Conservation (phyloP, 2,888 invertebrate genomes). For the Cheilosia vernalis region DNA sequence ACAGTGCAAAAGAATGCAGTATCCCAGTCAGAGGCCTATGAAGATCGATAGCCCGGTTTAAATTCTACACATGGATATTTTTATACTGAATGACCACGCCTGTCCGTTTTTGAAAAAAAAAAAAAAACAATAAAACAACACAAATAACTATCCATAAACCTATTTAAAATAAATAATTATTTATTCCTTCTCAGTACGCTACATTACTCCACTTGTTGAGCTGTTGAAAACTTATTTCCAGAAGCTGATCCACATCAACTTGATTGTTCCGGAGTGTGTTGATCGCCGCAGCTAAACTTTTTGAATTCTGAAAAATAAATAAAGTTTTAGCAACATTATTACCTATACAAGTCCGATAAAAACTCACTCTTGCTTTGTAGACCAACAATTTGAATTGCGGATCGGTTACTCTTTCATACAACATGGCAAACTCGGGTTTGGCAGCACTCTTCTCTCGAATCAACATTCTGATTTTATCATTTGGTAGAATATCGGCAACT, state of each 20-base stretch:
- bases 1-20: too few relatives aligned
- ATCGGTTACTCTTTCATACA: slow-evolving; percentile 18
- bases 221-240: slow-evolving; percentile 29
- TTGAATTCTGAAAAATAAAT: slow-evolving; percentile 20
- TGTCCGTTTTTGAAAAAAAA: too few relatives aligned
- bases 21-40: too few relatives aligned
- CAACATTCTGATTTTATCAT: slow-evolving; percentile 34
- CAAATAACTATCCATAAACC: background rate
- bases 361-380: slow-evolving; percentile 57
- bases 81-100: too few relatives aligned
- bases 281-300: slow-evolving; percentile 17
- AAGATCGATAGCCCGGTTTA: too few relatives aligned
- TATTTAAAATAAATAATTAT: background rate
- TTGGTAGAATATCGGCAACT: slow-evolving; percentile 40
- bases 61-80: too few relatives aligned
- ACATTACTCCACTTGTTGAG: slow-evolving; percentile 33
- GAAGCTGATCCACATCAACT: slow-evolving; percentile 41
- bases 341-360: too few relatives aligned
- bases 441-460: slow-evolving; percentile 26
- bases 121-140: too few relatives aligned
- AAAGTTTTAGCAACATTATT: too few relatives aligned
- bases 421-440: slow-evolving; percentile 26
- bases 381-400: slow-evolving; percentile 37
- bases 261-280: slow-evolving; percentile 17
- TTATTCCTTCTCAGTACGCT: background rate